A percentile compares a stretch with the other conserved stretches of the same genome.
Conservation (phyloP, 2,113 vertebrate species). For the Indicator indicator region DNA sequence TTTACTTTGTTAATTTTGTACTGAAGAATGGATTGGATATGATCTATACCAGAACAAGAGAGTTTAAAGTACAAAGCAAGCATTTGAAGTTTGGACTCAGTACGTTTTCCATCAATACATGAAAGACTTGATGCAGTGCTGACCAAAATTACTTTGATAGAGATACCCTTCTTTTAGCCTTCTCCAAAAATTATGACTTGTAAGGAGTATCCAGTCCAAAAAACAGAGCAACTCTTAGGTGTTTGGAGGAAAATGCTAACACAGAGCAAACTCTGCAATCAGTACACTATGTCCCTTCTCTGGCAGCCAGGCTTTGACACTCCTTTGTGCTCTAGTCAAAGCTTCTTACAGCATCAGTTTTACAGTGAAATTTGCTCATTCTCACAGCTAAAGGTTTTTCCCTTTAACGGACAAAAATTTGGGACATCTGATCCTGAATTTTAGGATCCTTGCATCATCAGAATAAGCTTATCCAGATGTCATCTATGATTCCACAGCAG, state of each 20-base stretch:
- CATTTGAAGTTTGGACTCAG: neutral
- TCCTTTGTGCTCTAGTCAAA: neutral
- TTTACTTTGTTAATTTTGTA: neutral
- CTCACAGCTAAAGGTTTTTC: neutral
- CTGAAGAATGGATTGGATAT: neutral
- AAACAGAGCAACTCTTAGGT: neutral
- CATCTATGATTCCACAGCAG: neutral
- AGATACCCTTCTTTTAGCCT: neutral
- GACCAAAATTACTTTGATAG: neutral
- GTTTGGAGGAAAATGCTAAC: neutral
- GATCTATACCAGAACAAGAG: neutral
- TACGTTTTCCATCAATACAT: neutral
- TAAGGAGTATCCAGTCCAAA: neutral
- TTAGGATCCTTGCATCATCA: neutral
- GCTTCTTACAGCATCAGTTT: neutral
- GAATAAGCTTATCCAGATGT: neutral
- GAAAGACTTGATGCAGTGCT: neutral
- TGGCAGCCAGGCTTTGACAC: neutral
- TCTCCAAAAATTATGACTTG: neutral
- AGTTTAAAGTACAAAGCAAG: neutral
- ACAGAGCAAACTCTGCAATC: neutral
- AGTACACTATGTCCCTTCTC: neutral
- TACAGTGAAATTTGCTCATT: neutral
- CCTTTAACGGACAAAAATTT: neutral
- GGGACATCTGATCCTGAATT: neutral